phyloP scores from a whole-genome alignment of 1,140 invertebrate species.

The Cepaea nemoralis region DNA sequence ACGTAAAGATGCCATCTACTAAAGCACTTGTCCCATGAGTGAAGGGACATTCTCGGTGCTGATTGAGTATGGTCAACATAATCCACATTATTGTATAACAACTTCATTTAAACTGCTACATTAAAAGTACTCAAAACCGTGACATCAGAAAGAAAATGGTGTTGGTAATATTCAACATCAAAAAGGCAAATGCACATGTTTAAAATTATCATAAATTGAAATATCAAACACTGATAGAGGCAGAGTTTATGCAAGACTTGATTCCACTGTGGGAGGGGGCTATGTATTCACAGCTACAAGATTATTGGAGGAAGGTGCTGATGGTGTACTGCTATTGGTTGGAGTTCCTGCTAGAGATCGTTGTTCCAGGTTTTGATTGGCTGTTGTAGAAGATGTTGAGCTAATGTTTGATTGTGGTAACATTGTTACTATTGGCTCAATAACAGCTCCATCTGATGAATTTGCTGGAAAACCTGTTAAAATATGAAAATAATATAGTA shows the following conservation, averaged over 20 bases:
- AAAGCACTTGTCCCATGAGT: neutral
- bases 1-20: no score
- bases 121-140: neutral
- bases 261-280: conserved; percentile 13
- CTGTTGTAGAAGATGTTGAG: conserved; percentile 38
- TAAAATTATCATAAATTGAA: neutral
- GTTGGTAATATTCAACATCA: conserved; percentile 10
- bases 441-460: conserved; percentile 49
- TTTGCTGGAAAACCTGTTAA: conserved; percentile 13
- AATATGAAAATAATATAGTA: neutral
- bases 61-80: neutral
- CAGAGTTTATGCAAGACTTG: conserved; percentile 16
- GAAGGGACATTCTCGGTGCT: neutral
- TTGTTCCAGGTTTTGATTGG: conserved; percentile 43
- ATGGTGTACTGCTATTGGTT: conserved; percentile 30
- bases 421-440: conserved; percentile 50
- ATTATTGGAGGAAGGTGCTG: conserved; percentile 39
- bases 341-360: conserved; percentile 35
- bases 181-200: neutral
- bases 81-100: neutral
- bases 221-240: conserved; percentile 27
- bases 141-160: neutral
- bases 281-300: conserved; percentile 40
- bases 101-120: neutral
- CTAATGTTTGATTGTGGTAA: conserved; percentile 40